Percentiles rank a stretch among this genome's conserved stretches.
Conservation (phyloP, 2,888 invertebrate species). For the Helleia helle region DNA sequence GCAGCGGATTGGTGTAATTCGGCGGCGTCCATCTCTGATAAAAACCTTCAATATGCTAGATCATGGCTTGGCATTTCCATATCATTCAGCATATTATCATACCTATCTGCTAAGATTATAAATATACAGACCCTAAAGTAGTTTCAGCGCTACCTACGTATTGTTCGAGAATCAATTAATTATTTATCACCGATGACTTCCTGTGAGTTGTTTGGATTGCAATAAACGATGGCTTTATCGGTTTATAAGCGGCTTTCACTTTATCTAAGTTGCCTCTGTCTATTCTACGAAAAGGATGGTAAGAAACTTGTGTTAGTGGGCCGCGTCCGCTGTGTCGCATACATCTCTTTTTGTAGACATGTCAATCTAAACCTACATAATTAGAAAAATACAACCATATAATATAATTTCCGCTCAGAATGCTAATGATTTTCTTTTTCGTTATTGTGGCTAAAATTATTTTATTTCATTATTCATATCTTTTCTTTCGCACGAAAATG, state of each 20-base stretch:
- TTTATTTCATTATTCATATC: too few relatives aligned
- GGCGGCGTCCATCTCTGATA: conserved; percentile 19
- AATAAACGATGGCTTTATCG: conserved; percentile 61
- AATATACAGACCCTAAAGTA: too few relatives aligned
- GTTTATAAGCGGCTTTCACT: conserved; percentile 68
- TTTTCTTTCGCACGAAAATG: too few relatives aligned
- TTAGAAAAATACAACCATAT: conserved; percentile 41
- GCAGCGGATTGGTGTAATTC: conserved; percentile 57
- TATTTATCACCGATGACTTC: conserved; percentile 35
- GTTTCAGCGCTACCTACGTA: too few relatives aligned
- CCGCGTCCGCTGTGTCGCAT: conserved; percentile 56
- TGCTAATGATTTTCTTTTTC: too few relatives aligned
- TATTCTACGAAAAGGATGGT: conserved; percentile 69
- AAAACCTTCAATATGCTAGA: too few relatives aligned
- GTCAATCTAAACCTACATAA: conserved; percentile 54
- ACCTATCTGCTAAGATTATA: too few relatives aligned
- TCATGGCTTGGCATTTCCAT: too few relatives aligned
- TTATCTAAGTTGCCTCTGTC: conserved; percentile 59
- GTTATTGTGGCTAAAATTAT: too few relatives aligned
- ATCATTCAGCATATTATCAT: too few relatives aligned
- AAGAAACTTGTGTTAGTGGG: conserved; percentile 70
- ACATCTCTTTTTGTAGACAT: conserved; percentile 52
- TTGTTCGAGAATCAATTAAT: conserved; percentile 19
- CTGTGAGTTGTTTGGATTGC: conserved; percentile 42
- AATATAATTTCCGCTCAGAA: conserved; percentile 4